Conservation (phyloP, 2,797 vertebrate species). For the Muraenolepis orangiensis region DNA sequence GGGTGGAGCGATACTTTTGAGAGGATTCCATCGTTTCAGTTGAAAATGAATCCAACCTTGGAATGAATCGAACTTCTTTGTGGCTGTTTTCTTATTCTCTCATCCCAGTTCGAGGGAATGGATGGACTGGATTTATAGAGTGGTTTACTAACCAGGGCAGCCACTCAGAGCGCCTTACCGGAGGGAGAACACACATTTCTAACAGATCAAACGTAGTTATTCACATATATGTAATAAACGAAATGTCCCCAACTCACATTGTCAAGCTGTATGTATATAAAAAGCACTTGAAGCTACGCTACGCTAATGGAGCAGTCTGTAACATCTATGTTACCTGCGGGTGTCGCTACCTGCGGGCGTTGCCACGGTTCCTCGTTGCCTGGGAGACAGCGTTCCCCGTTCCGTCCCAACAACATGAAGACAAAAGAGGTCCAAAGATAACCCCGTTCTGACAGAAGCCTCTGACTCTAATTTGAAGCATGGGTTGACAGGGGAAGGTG, state of each 20-base stretch:
- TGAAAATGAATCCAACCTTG: too few species aligned
- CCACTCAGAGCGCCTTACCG: too few species aligned
- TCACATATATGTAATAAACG: neutral
- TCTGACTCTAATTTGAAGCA: slow-evolving; percentile 1
- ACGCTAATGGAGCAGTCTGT: neutral
- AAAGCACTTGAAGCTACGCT: neutral
- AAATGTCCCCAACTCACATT: neutral
- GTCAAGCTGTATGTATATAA: neutral
- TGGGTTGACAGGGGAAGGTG: neutral
- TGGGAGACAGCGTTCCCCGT: slow-evolving; percentile 28
- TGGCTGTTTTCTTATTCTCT: too few species aligned
- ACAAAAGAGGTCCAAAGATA: slow-evolving; percentile 17
- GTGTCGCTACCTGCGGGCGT: slow-evolving; percentile 2
- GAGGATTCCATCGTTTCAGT: too few species aligned
- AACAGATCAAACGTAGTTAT: neutral
- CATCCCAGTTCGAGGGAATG: too few species aligned
- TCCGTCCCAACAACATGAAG: slow-evolving; percentile 11
- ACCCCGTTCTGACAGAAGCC: slow-evolving; percentile 26
- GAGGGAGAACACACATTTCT: slow-evolving; percentile 3
- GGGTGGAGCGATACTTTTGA: too few species aligned
- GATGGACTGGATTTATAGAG: too few species aligned
- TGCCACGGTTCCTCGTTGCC: slow-evolving; percentile 27
- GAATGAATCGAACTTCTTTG: too few species aligned
- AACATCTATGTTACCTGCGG: slow-evolving; percentile 59
- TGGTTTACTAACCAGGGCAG: too few species aligned